Conservation (phyloP, 2,113 vertebrate species). For the Hipposideros armiger region DNA sequence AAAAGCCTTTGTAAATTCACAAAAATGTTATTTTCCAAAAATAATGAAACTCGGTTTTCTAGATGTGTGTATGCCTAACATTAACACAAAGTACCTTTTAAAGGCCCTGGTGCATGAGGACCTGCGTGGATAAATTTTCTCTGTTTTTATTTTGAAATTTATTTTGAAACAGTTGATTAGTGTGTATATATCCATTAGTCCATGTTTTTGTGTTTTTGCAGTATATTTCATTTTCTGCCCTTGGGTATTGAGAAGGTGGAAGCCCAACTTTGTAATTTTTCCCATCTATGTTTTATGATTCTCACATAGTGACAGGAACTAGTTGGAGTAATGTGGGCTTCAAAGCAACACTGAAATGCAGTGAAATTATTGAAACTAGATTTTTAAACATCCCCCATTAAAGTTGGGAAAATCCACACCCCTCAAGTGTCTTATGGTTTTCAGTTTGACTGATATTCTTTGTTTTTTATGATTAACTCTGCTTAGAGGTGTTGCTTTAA, state of each 20-base stretch:
- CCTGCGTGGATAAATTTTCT: neutral
- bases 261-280: slow-evolving; percentile 34
- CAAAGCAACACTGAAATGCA: slow-evolving; percentile 72
- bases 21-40: slow-evolving; percentile 12
- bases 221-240: neutral
- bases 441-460: slow-evolving; percentile 81
- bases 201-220: neutral
- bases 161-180: neutral
- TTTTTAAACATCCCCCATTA: slow-evolving; percentile 74
- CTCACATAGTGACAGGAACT: slow-evolving; percentile 67
- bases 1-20: neutral
- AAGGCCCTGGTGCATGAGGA: neutral
- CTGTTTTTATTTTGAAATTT: neutral
- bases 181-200: neutral
- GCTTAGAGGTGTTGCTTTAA: slow-evolving; percentile 63
- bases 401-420: slow-evolving; percentile 79
- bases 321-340: slow-evolving; percentile 78
- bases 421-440: slow-evolving; percentile 68
- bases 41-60: neutral
- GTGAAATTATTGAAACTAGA: slow-evolving; percentile 71
- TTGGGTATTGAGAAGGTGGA: neutral
- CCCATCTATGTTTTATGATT: slow-evolving; percentile 1
- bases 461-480: slow-evolving; percentile 55
- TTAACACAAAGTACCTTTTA: neutral
- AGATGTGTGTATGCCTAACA: neutral